Conservation (phyloP, 1,140 invertebrate species). For the Coptotermes formosanus region DNA sequence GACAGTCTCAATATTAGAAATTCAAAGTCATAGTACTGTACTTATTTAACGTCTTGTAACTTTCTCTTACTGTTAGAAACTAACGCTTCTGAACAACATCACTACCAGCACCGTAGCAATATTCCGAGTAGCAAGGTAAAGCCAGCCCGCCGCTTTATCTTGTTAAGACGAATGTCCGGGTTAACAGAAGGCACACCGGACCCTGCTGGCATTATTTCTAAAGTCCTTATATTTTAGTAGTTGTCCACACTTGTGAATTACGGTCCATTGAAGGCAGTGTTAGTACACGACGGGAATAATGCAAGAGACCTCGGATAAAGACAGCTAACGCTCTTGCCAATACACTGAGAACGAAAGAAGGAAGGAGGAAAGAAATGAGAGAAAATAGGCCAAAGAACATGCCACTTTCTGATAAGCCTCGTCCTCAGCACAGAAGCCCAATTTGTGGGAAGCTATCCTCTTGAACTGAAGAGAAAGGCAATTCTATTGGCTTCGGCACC, state of each 20-base stretch:
- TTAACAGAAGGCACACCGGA: too few species aligned
- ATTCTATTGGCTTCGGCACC: not conserved
- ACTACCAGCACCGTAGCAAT: too few species aligned
- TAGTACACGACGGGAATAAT: not conserved
- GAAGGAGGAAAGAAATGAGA: not conserved
- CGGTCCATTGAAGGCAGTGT: not conserved
- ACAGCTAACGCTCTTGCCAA: not conserved
- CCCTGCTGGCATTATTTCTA: too few species aligned
- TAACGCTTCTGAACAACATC: too few species aligned
- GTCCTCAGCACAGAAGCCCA: conserved; percentile 12
- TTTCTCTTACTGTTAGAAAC: too few species aligned
- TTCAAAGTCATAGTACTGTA: too few species aligned
- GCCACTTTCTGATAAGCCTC: conserved; percentile 23
- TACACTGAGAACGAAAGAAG: not conserved
- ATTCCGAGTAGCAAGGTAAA: too few species aligned
- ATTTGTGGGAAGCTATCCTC: conserved; percentile 17
- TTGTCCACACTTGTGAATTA: not conserved
- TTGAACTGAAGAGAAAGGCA: not conserved
- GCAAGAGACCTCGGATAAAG: not conserved
- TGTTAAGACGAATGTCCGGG: too few species aligned
- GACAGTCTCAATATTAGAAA: too few species aligned
- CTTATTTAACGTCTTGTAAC: too few species aligned
- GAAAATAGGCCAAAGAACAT: not conserved
- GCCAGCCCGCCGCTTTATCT: too few species aligned
- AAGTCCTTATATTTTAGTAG: too few species aligned